Percentiles rank a stretch among this genome's conserved stretches.
phyloP scores from a whole-genome alignment of 2,797 vertebrate genomes.

The Triplophysa bombifrons region DNA sequence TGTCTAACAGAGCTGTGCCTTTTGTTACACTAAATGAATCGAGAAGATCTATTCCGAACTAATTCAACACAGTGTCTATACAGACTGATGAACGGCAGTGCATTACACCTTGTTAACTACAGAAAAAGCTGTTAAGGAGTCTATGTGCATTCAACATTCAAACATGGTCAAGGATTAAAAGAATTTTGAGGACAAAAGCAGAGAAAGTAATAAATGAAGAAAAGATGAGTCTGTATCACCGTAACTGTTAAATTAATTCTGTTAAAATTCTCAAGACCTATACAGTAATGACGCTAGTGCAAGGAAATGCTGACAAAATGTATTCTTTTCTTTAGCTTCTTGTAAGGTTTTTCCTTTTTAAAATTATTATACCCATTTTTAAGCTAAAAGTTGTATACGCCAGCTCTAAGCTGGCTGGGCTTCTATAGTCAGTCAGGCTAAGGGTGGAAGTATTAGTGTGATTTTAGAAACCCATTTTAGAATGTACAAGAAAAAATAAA shows the following conservation, averaged over 20 bases:
- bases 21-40: slow-evolving; percentile 15
- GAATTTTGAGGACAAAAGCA: background rate
- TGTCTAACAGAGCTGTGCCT: slow-evolving; percentile 11
- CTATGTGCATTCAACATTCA: background rate
- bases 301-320: background rate
- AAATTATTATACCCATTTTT: background rate
- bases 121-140: background rate
- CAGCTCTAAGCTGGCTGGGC: no score
- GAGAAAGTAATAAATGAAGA: background rate
- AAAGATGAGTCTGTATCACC: background rate
- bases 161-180: background rate
- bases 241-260: background rate
- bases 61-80: background rate
- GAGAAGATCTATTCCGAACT: slow-evolving; percentile 6
- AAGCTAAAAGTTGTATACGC: background rate
- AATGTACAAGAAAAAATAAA: background rate
- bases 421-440: background rate
- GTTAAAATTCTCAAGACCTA: background rate
- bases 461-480: background rate
- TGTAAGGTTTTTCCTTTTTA: background rate
- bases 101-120: background rate
- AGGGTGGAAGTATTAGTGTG: background rate
- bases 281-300: background rate
- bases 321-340: background rate
- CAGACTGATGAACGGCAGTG: background rate